Evolutionary conservation across 2,113 vertebrate species (phyloP), one percentile per base, ranked within the genome.

Genomic region (Maccullochella peelii): DNA sequence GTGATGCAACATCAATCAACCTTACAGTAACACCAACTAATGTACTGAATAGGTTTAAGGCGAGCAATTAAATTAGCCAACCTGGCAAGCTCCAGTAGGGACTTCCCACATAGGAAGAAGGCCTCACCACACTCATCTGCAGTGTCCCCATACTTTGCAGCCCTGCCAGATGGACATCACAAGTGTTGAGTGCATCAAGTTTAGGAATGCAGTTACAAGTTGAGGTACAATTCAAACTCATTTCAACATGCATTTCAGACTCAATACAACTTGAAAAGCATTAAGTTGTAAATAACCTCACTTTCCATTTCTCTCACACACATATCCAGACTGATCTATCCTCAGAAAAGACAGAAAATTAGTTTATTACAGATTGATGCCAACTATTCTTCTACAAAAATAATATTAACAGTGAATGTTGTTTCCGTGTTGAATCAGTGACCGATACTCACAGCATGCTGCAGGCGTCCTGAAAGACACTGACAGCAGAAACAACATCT

Each of bases 121-220:
- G 97, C 98, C 95, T 99, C 98, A 0, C 97, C 98, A 94, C 98
- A 99, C 84, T 99, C 97, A 88, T 98, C 95, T 16, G 98, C 98
- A 25, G 97, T 99, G 81, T 99, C 98, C 1, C 98, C 98, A 0
- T 98, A 99, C 63, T 95, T 97, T 79, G 97, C 97, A 89, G 97
- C 98, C 91, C 98, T 99, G 73, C 20, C 33, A 74, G 8, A 71
- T 0, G 23, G 0, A 52, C 5, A 62, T 30, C 6, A 47, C 3
- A 65, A 36, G n/a, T 14, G 1, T 9, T 47, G 3, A 11, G 2
- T 6, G 16, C 20, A 67, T 12, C 0, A 47, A 21, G 15, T 30
- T 63, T 16, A 72, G 30, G 15, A 58, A 25, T 20, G n/a, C 23
- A 15, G 16, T 15, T 1, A 57, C 16, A 42, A 75, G 6, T 0